A percentile compares a stretch with the other conserved stretches of the same genome.
These are phyloP conservation scores for Phalanger gymnotis DNA, from an alignment of 2,797 vertebrate species.

Conservation along the genomic window DNA sequence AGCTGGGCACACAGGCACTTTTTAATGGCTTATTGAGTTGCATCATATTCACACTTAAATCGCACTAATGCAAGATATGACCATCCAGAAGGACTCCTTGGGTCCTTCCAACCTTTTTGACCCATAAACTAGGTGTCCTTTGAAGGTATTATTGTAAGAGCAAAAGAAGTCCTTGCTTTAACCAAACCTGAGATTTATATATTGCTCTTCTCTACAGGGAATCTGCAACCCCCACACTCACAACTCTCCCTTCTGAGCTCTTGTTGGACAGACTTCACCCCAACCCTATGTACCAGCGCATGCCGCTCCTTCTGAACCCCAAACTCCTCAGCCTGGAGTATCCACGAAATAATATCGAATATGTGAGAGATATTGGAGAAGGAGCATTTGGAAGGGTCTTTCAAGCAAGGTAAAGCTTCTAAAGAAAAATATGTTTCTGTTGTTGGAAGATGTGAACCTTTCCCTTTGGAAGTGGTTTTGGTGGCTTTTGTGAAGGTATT, in stretches of 20 bases:
- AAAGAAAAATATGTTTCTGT: neutral
- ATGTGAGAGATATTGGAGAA: slow-evolving; percentile 97
- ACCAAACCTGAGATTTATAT: neutral
- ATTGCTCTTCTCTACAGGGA: slow-evolving; percentile 82
- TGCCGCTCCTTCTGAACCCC: slow-evolving; percentile 95
- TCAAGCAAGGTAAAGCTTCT: slow-evolving; percentile 92
- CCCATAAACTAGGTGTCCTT: neutral
- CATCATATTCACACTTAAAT: neutral
- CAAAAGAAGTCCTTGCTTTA: neutral
- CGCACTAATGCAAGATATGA: neutral
- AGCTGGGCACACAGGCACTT: neutral
- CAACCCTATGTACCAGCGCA: slow-evolving; percentile 98
- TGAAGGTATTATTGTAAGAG: neutral
- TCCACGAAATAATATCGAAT: slow-evolving; percentile 98
- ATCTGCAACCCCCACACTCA: slow-evolving; percentile 90
- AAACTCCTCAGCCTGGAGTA: slow-evolving; percentile 96
- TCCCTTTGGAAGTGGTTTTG: neutral
- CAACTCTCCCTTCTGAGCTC: slow-evolving; percentile 94
- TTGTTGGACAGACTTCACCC: slow-evolving; percentile 95
- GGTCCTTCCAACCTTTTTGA: neutral
- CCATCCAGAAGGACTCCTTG: neutral
- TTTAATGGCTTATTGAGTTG: neutral
- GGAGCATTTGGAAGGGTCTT: slow-evolving; percentile 98
- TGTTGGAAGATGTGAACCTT: neutral
- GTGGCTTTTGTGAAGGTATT: neutral